phyloP scores from a whole-genome alignment of 2,113 vertebrate genomes.

The Chrysochloris asiatica region DNA sequence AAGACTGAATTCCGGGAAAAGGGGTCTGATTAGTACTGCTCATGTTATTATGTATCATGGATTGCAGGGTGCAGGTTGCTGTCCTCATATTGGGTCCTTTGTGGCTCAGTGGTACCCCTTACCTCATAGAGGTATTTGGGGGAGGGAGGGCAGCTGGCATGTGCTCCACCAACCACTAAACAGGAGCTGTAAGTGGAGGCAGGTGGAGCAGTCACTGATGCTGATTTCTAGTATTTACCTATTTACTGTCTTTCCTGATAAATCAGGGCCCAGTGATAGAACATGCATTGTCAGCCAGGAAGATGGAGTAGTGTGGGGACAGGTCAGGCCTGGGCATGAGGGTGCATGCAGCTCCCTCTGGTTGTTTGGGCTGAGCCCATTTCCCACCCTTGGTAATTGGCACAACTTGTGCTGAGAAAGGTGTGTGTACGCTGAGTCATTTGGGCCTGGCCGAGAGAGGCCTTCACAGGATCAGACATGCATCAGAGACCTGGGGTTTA shows the following conservation, averaged over 20 bases:
- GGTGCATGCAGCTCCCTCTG: background rate
- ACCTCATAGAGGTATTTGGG: background rate
- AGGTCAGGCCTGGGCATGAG: background rate
- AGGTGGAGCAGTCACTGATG: background rate
- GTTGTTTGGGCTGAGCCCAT: background rate
- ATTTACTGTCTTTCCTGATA: background rate
- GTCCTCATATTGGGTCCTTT: background rate
- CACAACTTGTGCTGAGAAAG: background rate
- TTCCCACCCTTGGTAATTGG: constrained; percentile 8
- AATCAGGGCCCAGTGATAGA: background rate
- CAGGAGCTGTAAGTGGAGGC: background rate
- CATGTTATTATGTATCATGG: background rate
- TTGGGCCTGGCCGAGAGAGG: constrained; percentile 34
- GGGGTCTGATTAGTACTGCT: background rate
- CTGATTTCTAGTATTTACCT: background rate
- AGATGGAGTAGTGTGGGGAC: background rate
- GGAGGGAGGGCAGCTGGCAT: background rate
- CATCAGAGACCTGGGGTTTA: background rate
- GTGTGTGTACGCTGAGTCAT: constrained; percentile 46
- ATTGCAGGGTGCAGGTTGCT: background rate
- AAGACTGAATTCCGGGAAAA: background rate
- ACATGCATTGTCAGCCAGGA: background rate
- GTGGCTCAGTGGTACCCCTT: background rate
- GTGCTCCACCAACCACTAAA: background rate
- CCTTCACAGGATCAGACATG: background rate